Percentiles rank a stretch among this genome's conserved stretches.
phyloP scores from a whole-genome alignment of 2,888 invertebrate species.

The Drosophila gaucha region DNA sequence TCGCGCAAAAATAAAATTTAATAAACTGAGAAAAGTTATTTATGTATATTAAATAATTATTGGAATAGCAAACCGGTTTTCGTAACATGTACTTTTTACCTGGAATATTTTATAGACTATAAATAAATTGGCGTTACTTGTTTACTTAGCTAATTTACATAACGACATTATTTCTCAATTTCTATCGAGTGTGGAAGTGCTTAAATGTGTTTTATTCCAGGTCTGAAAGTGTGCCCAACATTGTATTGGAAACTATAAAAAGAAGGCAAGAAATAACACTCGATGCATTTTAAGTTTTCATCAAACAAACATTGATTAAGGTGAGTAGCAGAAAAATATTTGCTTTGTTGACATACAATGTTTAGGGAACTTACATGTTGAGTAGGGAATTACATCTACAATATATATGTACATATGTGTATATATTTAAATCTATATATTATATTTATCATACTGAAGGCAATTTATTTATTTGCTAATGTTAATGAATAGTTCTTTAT shows the following conservation, averaged over 20 bases:
- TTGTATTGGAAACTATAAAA: conserved; percentile 28
- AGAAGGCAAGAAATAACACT: conserved; percentile 27
- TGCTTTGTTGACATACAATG: background rate
- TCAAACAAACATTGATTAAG: conserved; percentile 30
- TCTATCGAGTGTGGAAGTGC: background rate
- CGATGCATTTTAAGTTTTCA: conserved; percentile 52
- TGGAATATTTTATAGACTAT: conserved; percentile 33
- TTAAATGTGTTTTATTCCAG: conserved; percentile 36
- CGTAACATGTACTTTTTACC: conserved; percentile 36
- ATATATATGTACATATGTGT: too few relatives aligned
- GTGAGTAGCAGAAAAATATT: conserved; percentile 27
- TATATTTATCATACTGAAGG: background rate
- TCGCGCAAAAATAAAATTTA: conserved; percentile 32
- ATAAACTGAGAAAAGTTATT: conserved; percentile 35
- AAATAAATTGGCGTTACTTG: conserved; percentile 44
- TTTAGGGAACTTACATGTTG: background rate
- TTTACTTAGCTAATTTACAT: conserved; percentile 50
- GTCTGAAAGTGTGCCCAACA: conserved; percentile 10
- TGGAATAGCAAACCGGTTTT: conserved; percentile 63
- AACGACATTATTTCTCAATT: conserved; percentile 31
- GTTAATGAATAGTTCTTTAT: background rate
- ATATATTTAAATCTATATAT: too few relatives aligned
- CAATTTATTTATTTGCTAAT: background rate
- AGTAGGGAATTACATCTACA: too few relatives aligned
- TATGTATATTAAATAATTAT: conserved; percentile 41